Conservation (phyloP, 2,888 invertebrate species). For the Melinaea marsaeus region DNA sequence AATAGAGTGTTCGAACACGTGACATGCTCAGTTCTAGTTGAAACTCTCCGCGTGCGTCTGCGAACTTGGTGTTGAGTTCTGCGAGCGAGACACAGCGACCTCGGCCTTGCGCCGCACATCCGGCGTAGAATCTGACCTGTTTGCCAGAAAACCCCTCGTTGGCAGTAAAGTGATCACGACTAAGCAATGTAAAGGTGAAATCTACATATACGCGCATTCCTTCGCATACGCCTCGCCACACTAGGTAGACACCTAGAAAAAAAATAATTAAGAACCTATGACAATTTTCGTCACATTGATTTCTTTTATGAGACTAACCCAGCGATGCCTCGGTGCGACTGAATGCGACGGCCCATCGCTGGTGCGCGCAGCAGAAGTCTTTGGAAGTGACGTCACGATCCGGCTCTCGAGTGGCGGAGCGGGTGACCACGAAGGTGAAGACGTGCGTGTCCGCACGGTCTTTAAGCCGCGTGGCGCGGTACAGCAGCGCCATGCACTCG, state of each 20-base stretch:
- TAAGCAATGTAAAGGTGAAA: constrained; percentile 87
- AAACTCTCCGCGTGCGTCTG: constrained; percentile 88
- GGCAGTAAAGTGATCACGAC: constrained; percentile 88
- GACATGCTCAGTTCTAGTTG: constrained; percentile 88
- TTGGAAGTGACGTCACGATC: constrained; percentile 89
- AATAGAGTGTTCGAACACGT: constrained; percentile 85
- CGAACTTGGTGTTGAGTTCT: constrained; percentile 84
- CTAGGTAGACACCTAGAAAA: constrained; percentile 85
- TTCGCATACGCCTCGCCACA: constrained; percentile 86
- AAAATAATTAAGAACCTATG: constrained; percentile 9
- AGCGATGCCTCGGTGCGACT: constrained; percentile 85
- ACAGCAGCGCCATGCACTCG: constrained; percentile 86
- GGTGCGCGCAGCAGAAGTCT: constrained; percentile 89
- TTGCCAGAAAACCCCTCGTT: constrained; percentile 89
- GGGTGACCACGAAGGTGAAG: constrained; percentile 90
- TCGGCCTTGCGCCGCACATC: constrained; percentile 85
- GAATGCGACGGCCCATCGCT: constrained; percentile 89
- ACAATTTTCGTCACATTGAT: neutral
- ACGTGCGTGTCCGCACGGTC: constrained; percentile 90
- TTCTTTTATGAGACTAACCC: constrained; percentile 45
- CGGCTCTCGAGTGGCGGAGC: constrained; percentile 85
- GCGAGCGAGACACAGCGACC: constrained; percentile 84
- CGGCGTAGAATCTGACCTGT: constrained; percentile 82
- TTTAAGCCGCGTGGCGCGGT: constrained; percentile 88
- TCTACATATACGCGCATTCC: constrained; percentile 88